These are phyloP conservation scores for Nyctibius bracteatus DNA, from an alignment of 2,113 vertebrate genomes.

Conservation along the genomic window DNA sequence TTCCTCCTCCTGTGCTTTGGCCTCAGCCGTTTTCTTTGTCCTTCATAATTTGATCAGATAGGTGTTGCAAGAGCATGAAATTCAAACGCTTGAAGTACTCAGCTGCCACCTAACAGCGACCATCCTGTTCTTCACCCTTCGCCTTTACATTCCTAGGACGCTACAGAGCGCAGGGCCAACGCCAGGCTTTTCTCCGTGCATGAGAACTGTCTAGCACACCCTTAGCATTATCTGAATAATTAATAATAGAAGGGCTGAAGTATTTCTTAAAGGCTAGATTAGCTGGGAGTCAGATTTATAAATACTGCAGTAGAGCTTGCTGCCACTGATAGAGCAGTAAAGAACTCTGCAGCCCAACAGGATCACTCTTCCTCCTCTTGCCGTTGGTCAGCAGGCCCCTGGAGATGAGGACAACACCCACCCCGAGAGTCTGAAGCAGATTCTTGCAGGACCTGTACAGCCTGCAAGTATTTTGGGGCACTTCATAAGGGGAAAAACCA, in stretches of 20 bases:
- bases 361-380: not conserved
- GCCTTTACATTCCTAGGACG: not conserved
- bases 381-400: accelerated
- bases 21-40: not conserved
- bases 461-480: not conserved
- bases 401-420: not conserved
- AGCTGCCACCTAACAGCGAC: not conserved
- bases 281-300: not conserved
- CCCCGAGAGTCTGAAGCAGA: not conserved
- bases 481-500: not conserved
- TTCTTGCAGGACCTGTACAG: not conserved
- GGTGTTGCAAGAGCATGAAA: not conserved
- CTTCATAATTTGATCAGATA: not conserved
- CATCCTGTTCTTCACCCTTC: not conserved
- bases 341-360: not conserved
- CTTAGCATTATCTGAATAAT: not conserved
- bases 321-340: not conserved
- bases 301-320: not conserved
- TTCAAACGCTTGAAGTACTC: not conserved
- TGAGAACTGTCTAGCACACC: not conserved
- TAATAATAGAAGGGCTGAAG: not conserved
- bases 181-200: not conserved
- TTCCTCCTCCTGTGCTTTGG: not conserved
- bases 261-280: not conserved
- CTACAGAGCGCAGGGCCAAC: accelerated